Evolutionary conservation across 2,888 invertebrate genomes (phyloP).

Genomic region (Aromia moschata): DNA sequence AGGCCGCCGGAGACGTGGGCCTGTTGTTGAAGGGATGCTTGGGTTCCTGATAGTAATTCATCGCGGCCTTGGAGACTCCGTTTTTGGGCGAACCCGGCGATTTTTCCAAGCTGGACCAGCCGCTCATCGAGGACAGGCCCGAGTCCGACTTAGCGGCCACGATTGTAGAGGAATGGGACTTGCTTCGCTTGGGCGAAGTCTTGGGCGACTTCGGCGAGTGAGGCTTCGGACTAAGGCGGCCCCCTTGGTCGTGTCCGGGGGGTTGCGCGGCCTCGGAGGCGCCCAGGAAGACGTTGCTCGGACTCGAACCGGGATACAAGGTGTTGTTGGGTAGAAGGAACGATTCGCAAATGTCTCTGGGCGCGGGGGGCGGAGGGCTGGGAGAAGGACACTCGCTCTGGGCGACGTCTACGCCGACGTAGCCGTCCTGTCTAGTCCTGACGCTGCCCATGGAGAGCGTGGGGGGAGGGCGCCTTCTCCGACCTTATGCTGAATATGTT

Average conservation of each 20-base stretch:
- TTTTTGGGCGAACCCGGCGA: conserved; percentile 84
- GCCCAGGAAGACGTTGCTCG: conserved; percentile 63
- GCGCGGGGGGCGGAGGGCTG: conserved; percentile 85
- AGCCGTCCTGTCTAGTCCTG: conserved; percentile 73
- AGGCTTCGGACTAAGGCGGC: conserved; percentile 72
- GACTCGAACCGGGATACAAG: conserved; percentile 42
- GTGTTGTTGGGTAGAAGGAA: conserved; percentile 54
- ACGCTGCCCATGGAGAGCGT: conserved; percentile 71
- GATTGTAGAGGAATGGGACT: conserved; percentile 70
- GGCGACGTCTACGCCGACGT: conserved; percentile 44
- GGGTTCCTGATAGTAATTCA: conserved; percentile 44
- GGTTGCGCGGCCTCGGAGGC: conserved; percentile 54
- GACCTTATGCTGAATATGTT: conserved; percentile 63
- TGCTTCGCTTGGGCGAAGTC: conserved; percentile 75
- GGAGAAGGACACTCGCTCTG: conserved; percentile 62
- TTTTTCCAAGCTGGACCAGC: conserved; percentile 86
- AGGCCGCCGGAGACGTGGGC: conserved; percentile 38
- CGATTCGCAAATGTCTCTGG: conserved; percentile 70
- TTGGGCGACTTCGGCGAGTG: conserved; percentile 78
- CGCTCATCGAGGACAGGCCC: conserved; percentile 86
- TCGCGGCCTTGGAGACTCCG: conserved; percentile 39
- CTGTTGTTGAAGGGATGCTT: conserved; percentile 38
- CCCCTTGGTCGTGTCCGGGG: conserved; percentile 60
- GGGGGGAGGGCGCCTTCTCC: conserved; percentile 70
- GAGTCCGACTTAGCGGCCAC: conserved; percentile 85